Conservation (phyloP, 2,797 vertebrate genomes). For the Adelosebastes latens region DNA sequence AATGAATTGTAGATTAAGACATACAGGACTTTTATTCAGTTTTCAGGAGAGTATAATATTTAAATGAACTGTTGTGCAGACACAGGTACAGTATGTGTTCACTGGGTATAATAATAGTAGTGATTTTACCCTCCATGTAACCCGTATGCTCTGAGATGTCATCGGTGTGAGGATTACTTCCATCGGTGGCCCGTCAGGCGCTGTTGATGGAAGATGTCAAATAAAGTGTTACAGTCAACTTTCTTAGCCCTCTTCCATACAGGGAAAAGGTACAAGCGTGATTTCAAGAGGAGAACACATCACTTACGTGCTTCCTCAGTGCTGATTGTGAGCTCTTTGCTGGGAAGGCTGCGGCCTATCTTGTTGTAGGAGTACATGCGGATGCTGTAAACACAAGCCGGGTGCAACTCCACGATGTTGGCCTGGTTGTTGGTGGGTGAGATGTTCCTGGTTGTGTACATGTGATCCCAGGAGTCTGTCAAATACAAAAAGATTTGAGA, state of each 20-base stretch:
- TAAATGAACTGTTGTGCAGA: background rate
- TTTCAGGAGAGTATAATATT: background rate
- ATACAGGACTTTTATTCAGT: background rate
- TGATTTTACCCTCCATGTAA: slow-evolving; percentile 94
- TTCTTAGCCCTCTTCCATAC: background rate
- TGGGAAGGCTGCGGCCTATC: slow-evolving; percentile 96
- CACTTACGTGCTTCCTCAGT: slow-evolving; percentile 95
- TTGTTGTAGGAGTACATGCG: slow-evolving; percentile 99
- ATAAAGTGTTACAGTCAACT: slow-evolving; percentile 3
- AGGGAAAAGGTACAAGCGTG: background rate
- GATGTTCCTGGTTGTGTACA: slow-evolving; percentile 97
- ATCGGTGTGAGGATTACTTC: slow-evolving; percentile 94
- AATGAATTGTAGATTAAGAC: background rate
- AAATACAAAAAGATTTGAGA: background rate
- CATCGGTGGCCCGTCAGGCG: slow-evolving; percentile 95
- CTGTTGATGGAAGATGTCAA: slow-evolving; percentile 71
- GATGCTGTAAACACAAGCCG: slow-evolving; percentile 96
- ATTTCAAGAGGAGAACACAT: background rate
- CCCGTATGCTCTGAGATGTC: slow-evolving; percentile 98
- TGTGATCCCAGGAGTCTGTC: slow-evolving; percentile 96
- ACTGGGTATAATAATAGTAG: background rate
- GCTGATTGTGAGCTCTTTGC: slow-evolving; percentile 97
- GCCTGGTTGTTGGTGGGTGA: slow-evolving; percentile 98
- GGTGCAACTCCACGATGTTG: slow-evolving; percentile 97
- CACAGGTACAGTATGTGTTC: background rate